phyloP scores from a whole-genome alignment of 92 coral and sea anemone species.

The Palythoa caribaeorum region DNA sequence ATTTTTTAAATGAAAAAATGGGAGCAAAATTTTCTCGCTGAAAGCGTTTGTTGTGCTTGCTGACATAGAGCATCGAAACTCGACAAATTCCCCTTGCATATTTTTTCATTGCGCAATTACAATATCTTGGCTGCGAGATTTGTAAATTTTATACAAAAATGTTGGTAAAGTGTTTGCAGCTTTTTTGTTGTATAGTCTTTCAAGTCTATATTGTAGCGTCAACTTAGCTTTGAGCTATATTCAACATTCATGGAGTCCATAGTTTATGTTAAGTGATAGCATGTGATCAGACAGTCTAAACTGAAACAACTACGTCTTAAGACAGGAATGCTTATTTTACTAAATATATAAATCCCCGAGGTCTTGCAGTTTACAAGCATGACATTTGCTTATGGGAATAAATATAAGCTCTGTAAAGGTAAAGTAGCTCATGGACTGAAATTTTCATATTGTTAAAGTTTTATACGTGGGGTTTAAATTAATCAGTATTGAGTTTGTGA shows the following conservation, averaged over 20 bases:
- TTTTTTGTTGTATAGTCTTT: too few relatives aligned
- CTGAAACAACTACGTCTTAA: constrained; percentile 4
- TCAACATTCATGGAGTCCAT: background rate
- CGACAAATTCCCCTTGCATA: constrained; percentile 23
- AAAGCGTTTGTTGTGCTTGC: constrained; percentile 25
- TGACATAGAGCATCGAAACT: constrained; percentile 20
- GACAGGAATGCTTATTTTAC: constrained; percentile 33
- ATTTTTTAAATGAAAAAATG: background rate
- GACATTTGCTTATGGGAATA: background rate
- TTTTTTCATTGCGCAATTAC: constrained; percentile 46
- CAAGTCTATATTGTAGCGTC: background rate
- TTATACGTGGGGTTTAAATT: background rate
- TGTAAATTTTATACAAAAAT: background rate
- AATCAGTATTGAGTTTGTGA: background rate
- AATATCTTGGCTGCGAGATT: background rate
- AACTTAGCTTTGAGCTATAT: background rate
- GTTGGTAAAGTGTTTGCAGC: background rate
- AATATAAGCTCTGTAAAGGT: background rate
- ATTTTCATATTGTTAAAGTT: background rate
- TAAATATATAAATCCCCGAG: background rate
- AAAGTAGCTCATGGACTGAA: background rate
- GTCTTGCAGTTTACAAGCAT: background rate
- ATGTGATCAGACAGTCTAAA: constrained; percentile 18
- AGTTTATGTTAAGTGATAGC: background rate
- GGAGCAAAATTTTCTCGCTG: constrained; percentile 16